These are phyloP conservation scores for Bombus cullumanus DNA, from an alignment of 1,140 invertebrate species.

Conservation along the genomic window DNA sequence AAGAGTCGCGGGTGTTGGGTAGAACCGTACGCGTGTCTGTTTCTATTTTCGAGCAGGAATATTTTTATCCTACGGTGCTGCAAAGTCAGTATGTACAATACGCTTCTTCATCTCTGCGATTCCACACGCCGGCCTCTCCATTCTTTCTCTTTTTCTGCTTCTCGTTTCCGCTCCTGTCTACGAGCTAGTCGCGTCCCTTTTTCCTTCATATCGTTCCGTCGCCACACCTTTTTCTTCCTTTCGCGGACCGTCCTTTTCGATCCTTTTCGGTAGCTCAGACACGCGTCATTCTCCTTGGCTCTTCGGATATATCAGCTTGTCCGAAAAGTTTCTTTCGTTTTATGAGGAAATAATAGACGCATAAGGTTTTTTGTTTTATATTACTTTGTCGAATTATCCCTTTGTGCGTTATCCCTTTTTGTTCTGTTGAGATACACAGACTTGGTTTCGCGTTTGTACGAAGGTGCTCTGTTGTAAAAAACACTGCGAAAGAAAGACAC, in stretches of 20 bases:
- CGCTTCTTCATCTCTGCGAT: slow-evolving; percentile 52
- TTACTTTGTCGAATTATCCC: fast-evolving
- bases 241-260: too few species aligned
- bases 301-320: too few species aligned
- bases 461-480: fast-evolving
- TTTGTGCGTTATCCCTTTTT: fast-evolving
- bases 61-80: slow-evolving; percentile 71
- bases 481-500: too few species aligned
- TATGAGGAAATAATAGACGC: too few species aligned
- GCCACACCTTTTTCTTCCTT: too few species aligned
- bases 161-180: slow-evolving; percentile 8
- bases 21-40: slow-evolving; percentile 51
- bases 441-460: too few species aligned
- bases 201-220: not conserved
- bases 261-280: fast-evolving
- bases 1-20: slow-evolving; percentile 69
- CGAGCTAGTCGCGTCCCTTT: not conserved
- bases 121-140: not conserved
- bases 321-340: too few species aligned
- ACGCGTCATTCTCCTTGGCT: too few species aligned
- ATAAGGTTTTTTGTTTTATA: fast-evolving
- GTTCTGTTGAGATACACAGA: fast-evolving
- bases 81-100: slow-evolving; percentile 65
- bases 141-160: slow-evolving; percentile 13
- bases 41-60: slow-evolving; percentile 71